These are phyloP conservation scores for Copsychus sechellarum DNA, from an alignment of 2,113 vertebrate species.

Conservation along the genomic window DNA sequence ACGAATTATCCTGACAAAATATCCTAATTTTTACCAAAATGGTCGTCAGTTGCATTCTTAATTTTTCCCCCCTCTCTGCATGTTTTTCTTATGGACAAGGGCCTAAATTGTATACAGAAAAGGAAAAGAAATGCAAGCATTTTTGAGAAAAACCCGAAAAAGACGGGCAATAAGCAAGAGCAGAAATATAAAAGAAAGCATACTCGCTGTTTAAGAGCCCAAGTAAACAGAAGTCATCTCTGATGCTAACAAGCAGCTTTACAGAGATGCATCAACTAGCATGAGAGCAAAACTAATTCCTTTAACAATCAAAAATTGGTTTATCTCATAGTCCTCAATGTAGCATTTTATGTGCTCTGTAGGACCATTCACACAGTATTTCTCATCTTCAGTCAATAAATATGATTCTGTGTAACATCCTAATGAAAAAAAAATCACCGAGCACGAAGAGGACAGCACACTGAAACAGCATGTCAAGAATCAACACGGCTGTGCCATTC, in stretches of 20 bases:
- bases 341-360: not conserved
- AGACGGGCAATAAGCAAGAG: not conserved
- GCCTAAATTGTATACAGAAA: not conserved
- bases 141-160: not conserved
- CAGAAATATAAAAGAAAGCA: not conserved
- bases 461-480: not conserved
- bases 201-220: not conserved
- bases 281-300: not conserved
- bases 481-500: accelerated
- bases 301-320: not conserved
- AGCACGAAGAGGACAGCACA: not conserved
- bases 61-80: not conserved
- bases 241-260: not conserved
- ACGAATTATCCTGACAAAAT: not conserved
- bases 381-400: not conserved
- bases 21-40: not conserved
- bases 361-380: not conserved
- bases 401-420: not conserved
- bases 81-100: not conserved
- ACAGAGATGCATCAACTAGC: not conserved
- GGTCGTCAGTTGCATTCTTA: not conserved
- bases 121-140: not conserved
- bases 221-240: not conserved
- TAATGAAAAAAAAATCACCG: not conserved
- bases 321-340: not conserved